Conservation (phyloP, 1,140 invertebrate genomes). For the Drosophila subpulchrella region DNA sequence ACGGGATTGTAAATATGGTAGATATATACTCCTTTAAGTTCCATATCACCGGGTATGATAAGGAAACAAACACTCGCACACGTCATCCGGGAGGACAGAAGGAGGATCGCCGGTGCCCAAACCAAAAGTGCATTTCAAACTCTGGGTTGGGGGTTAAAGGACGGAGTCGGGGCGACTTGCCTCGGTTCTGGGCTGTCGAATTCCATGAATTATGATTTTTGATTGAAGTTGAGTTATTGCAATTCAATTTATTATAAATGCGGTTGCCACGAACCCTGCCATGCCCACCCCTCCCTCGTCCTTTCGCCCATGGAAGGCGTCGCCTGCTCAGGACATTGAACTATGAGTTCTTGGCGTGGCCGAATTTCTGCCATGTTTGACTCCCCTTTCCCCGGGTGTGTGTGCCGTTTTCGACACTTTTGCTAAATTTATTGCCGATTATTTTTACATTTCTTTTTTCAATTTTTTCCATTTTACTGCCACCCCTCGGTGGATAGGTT, state of each 20-base stretch:
- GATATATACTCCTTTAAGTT: neutral
- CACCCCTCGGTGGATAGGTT: neutral
- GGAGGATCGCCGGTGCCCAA: conserved; percentile 7
- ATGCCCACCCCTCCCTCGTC: neutral
- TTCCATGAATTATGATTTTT: conserved; percentile 84
- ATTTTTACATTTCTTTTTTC: conserved; percentile 81
- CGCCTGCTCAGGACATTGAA: conserved; percentile 75
- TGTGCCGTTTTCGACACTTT: conserved; percentile 80
- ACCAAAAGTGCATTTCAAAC: conserved; percentile 20
- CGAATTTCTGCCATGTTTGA: conserved; percentile 58
- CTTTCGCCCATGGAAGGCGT: conserved; percentile 26
- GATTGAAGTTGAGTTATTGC: conserved; percentile 84
- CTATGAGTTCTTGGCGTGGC: conserved; percentile 78
- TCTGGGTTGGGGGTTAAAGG: conserved; percentile 18
- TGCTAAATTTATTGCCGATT: conserved; percentile 82
- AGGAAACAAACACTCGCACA: conserved; percentile 16
- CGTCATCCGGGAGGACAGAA: conserved; percentile 11
- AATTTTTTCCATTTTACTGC: conserved; percentile 36
- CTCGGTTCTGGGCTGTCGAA: conserved; percentile 64
- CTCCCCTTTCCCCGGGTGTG: conserved; percentile 24
- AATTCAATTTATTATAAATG: conserved; percentile 84
- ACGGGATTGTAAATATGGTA: too few species aligned
- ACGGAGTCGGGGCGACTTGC: conserved; percentile 18
- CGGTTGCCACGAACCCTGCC: conserved; percentile 67
- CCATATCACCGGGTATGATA: neutral